Conservation (phyloP, 2,888 invertebrate species). For the Phyllotreta striolata region DNA sequence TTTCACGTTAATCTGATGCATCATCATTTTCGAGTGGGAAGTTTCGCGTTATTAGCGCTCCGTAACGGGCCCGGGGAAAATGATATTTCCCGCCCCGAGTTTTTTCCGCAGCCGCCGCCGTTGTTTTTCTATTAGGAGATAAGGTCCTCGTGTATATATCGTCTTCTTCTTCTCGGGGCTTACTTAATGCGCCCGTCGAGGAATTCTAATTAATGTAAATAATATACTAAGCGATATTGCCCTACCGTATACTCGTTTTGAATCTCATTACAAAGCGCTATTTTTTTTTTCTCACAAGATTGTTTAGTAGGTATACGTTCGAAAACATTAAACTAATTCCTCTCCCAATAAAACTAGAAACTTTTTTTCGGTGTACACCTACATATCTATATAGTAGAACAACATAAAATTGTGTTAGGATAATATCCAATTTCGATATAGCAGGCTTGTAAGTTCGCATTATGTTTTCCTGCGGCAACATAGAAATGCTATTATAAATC, state of each 20-base stretch:
- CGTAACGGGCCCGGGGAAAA: slow-evolving; percentile 17
- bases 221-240: slow-evolving; percentile 53
- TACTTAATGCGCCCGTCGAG: slow-evolving; percentile 55
- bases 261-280: slow-evolving; percentile 41
- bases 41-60: slow-evolving; percentile 25
- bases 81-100: slow-evolving; percentile 19
- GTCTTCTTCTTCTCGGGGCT: slow-evolving; percentile 50
- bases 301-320: too few relatives aligned
- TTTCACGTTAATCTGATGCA: slow-evolving; percentile 27
- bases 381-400: too few relatives aligned
- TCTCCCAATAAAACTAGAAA: too few relatives aligned
- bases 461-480: not conserved
- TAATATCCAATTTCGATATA: too few relatives aligned
- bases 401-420: too few relatives aligned
- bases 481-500: slow-evolving; percentile 16
- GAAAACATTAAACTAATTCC: too few relatives aligned
- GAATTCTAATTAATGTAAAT: slow-evolving; percentile 57
- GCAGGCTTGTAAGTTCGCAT: too few relatives aligned
- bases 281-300: not conserved
- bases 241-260: slow-evolving; percentile 49
- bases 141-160: slow-evolving; percentile 52
- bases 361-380: too few relatives aligned
- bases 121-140: slow-evolving; percentile 56
- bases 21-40: slow-evolving; percentile 29
- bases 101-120: slow-evolving; percentile 25